Evolutionary conservation across 2,113 vertebrate species (phyloP).

Genomic region (Chunga burmeisteri): DNA sequence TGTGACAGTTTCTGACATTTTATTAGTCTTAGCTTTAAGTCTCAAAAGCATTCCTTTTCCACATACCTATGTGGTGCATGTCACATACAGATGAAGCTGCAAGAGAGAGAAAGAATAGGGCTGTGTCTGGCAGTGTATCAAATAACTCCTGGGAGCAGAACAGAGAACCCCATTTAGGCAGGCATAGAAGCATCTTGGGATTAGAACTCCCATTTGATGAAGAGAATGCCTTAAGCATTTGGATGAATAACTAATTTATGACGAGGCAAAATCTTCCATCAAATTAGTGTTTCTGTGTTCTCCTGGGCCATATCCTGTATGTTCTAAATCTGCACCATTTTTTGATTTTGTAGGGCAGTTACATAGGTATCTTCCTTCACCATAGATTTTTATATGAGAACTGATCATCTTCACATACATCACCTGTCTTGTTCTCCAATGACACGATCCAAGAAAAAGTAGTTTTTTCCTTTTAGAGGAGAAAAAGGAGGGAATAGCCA

Average conservation of each 20-base stretch:
- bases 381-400: not conserved
- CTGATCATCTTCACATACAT: not conserved
- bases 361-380: not conserved
- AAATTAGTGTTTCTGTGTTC: not conserved
- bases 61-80: not conserved
- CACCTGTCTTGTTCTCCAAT: not conserved
- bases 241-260: not conserved
- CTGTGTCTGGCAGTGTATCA: not conserved
- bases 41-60: not conserved
- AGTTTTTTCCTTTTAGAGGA: not conserved
- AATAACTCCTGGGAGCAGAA: not conserved
- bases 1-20: not conserved
- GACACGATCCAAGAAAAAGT: not conserved
- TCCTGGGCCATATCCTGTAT: not conserved
- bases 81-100: not conserved
- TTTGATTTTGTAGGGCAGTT: not conserved
- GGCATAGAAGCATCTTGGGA: not conserved
- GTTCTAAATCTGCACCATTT: not conserved
- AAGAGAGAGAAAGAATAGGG: not conserved
- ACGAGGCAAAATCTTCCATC: not conserved
- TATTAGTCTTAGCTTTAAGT: not conserved
- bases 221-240: constrained; percentile 2
- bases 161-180: not conserved
- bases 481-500: not conserved
- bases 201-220: not conserved